These are phyloP conservation scores for Eremobia ochroleuca DNA, from an alignment of 2,888 invertebrate species.

Conservation along the genomic window DNA sequence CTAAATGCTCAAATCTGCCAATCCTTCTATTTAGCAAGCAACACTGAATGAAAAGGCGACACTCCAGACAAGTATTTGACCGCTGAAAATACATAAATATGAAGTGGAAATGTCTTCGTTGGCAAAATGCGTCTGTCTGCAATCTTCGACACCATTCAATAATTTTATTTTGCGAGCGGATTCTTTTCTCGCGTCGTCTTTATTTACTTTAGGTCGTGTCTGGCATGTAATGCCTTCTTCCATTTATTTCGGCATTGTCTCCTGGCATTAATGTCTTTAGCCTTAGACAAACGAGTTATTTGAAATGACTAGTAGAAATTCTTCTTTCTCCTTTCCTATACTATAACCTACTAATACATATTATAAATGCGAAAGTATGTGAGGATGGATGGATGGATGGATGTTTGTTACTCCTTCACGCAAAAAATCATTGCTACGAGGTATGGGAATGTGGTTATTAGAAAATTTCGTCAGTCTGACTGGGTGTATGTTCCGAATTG, in stretches of 20 bases:
- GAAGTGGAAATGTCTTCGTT: slow-evolving; percentile 42
- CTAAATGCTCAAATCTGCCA: neutral
- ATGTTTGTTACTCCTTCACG: no score
- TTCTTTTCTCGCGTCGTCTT: slow-evolving; percentile 21
- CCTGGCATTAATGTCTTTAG: slow-evolving; percentile 10
- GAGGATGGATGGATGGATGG: no score
- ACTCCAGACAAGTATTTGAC: slow-evolving; percentile 21
- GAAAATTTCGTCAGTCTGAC: no score
- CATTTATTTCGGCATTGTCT: slow-evolving; percentile 23
- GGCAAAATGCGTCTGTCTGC: slow-evolving; percentile 35
- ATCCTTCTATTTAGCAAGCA: neutral
- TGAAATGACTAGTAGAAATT: neutral
- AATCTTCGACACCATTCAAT: slow-evolving; percentile 48
- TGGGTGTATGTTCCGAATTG: no score
- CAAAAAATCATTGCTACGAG: no score
- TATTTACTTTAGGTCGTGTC: slow-evolving; percentile 44
- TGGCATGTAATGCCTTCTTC: slow-evolving; percentile 19
- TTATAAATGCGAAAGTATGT: neutral
- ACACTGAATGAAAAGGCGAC: neutral
- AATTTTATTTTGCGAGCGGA: slow-evolving; percentile 40
- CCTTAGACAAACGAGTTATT: neutral
- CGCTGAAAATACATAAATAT: slow-evolving; percentile 43
- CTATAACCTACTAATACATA: neutral
- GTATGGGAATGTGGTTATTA: no score
- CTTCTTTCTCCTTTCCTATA: neutral